These are phyloP conservation scores for Isoperla grammatica DNA, from an alignment of 2,888 invertebrate genomes.

Conservation along the genomic window DNA sequence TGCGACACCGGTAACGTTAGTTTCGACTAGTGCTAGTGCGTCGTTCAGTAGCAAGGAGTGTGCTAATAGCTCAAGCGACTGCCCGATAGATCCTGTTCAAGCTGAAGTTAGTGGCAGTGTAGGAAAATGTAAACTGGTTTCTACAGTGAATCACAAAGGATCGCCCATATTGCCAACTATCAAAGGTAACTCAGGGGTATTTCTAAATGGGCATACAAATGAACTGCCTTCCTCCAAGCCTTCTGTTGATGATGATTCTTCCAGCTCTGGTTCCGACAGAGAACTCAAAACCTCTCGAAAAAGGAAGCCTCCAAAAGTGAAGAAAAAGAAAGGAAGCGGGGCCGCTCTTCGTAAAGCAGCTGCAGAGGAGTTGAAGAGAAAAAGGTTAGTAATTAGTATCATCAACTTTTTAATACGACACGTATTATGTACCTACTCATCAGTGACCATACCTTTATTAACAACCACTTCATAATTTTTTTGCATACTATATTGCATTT, in stretches of 20 bases:
- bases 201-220: conserved; percentile 47
- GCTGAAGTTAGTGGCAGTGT: not conserved
- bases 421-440: too few species aligned
- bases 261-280: conserved; percentile 59
- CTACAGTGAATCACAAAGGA: conserved; percentile 9
- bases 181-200: conserved; percentile 24
- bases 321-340: conserved; percentile 41
- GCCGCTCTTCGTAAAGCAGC: conserved; percentile 22
- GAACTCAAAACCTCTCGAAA: conserved; percentile 51
- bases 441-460: too few species aligned
- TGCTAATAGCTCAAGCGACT: too few species aligned
- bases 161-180: not conserved
- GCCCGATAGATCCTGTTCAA: too few species aligned
- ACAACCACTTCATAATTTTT: too few species aligned
- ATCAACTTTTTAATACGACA: too few species aligned
- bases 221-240: conserved; percentile 22
- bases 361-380: conserved; percentile 26
- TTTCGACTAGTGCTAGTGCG: not conserved
- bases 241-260: conserved; percentile 52
- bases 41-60: too few species aligned
- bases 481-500: too few species aligned
- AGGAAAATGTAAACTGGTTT: conserved; percentile 8
- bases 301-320: conserved; percentile 60
- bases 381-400: conserved; percentile 8
- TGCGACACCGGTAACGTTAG: conserved; percentile 47